Evolutionary conservation across 2,888 invertebrate genomes (phyloP).

Genomic region (Hypena proboscidalis): DNA sequence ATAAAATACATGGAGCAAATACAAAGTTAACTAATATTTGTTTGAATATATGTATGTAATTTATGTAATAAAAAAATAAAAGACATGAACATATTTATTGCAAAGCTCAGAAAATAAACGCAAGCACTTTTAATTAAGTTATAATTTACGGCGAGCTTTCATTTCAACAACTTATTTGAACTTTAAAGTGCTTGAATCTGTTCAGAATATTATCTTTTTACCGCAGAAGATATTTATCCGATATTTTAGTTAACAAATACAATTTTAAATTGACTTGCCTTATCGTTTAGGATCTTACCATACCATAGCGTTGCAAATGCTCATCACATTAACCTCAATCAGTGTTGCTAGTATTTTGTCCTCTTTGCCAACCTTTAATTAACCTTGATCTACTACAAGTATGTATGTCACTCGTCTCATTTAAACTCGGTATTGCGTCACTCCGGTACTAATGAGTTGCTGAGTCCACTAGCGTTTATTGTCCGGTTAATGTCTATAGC

Average conservation of each 20-base stretch:
- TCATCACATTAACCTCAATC: background rate
- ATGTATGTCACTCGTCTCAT: slow-evolving; percentile 7
- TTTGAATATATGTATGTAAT: too few relatives aligned
- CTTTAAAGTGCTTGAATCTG: background rate
- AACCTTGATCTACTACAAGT: background rate
- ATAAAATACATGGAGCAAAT: too few relatives aligned
- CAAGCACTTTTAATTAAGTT: slow-evolving; percentile 1
- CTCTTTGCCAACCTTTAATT: too few relatives aligned
- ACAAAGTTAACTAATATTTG: too few relatives aligned
- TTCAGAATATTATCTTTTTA: background rate
- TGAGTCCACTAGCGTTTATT: slow-evolving; percentile 33
- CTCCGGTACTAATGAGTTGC: slow-evolving; percentile 36
- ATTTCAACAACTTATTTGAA: background rate
- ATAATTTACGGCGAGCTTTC: background rate
- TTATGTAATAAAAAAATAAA: too few relatives aligned
- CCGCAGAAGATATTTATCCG: too few relatives aligned
- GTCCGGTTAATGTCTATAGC: slow-evolving; percentile 31
- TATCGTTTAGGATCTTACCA: too few relatives aligned
- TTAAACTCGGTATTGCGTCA: slow-evolving; percentile 13
- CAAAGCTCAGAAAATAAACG: background rate
- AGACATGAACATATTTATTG: too few relatives aligned
- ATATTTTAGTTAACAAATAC: too few relatives aligned
- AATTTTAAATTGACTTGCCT: too few relatives aligned
- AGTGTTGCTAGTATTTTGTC: too few relatives aligned
- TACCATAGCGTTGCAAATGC: too few relatives aligned